Base-by-base conservation (phyloP, 2,113 vertebrate species). In the Xiphorhynchus elegans region DNA sequence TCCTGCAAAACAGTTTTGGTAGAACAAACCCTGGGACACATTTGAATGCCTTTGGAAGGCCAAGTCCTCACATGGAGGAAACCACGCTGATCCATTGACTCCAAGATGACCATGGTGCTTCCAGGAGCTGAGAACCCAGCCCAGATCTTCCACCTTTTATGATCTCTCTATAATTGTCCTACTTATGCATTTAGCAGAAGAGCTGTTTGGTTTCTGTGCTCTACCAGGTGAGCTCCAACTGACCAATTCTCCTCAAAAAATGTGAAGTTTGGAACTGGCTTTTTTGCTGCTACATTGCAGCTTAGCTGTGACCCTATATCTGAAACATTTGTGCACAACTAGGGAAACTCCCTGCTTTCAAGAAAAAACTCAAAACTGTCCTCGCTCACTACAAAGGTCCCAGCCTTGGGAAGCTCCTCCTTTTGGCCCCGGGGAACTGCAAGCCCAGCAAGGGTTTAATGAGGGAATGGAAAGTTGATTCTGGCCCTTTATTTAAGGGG, bases 81-180 rank as follows among this genome's bases (percentile, higher is more conserved):
- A 12, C 37, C 18, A 13, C 26, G 24, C 1, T 31, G 19, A 56
- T 6, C 53, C 24, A 20, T 6, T 31, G 68, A 73, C n/a, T 73
- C 13, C 47, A 46, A 0, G 2, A 39, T 3, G 35, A 28, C 23
- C 2, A 2, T 4, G 3, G 37, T 55, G 26, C 16, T 49, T 49
- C 69, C 17, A n/a, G 31, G 50, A 89, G 13, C 19, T 67, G 40
- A 52, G 62, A 59, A n/a, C 3, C 14, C 49, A 79, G 26, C 40
- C 39, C 6, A 23, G 15, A 64, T 24, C 33, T 78, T 37, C n/a
- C 20, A 10, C 17, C 20, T 64, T 13, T 47, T 33, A 24, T 10
- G 23, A 50, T 56, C 8, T 53, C n/a, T 60, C 33, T 49, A 50
- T 64, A 47, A 6, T 16, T 44, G 6, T 7, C 63, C 26, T 18